phyloP scores from a whole-genome alignment of 2,797 vertebrate species.

The Lerista edwardsae region DNA sequence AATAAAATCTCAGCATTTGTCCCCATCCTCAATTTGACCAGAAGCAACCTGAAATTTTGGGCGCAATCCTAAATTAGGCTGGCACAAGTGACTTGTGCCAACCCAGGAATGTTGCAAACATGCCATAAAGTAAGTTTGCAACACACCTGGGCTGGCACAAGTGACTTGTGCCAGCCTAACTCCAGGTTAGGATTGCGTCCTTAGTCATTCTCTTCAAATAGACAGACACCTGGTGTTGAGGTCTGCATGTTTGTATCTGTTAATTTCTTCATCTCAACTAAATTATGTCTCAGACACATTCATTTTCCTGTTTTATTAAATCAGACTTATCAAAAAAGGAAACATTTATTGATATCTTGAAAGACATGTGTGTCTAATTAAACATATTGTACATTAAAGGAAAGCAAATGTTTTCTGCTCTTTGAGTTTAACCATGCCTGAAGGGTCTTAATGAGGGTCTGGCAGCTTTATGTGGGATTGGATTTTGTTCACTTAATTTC shows the following conservation, averaged over 20 bases:
- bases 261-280: conserved; percentile 68
- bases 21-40: conserved; percentile 46
- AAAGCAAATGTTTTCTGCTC: conserved; percentile 62
- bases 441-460: conserved; percentile 53
- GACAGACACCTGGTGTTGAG: conserved; percentile 68
- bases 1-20: conserved; percentile 37
- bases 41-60: conserved; percentile 62
- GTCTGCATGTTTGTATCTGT: conserved; percentile 72
- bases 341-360: conserved; percentile 75
- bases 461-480: conserved; percentile 19
- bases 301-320: conserved; percentile 68
- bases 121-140: too few species aligned
- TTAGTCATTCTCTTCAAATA: conserved; percentile 57
- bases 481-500: conserved; percentile 32
- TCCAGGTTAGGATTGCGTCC: too few species aligned
- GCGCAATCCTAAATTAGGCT: too few species aligned
- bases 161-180: too few species aligned
- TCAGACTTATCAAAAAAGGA: conserved; percentile 72
- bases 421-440: conserved; percentile 64
- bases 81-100: too few species aligned
- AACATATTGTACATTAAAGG: conserved; percentile 65
- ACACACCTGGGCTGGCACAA: too few species aligned
- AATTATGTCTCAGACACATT: conserved; percentile 65
- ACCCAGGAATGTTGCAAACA: too few species aligned
- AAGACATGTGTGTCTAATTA: conserved; percentile 72